Evolutionary conservation across 2,888 invertebrate species (phyloP), one percentile per base, ranked within the genome.

Genomic region (Drosophila setosimentum): DNA sequence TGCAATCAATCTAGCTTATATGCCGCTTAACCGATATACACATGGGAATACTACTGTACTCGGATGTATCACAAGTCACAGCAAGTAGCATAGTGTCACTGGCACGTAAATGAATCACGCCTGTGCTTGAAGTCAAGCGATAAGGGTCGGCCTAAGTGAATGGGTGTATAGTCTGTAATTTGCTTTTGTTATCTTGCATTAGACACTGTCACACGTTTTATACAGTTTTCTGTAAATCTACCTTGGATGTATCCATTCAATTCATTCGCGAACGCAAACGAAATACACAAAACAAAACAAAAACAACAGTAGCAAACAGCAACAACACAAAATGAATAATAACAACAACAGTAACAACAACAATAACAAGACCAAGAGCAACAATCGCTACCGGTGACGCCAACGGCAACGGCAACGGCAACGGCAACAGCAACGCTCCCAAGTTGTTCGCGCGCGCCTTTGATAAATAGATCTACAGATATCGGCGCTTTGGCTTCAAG

Each of bases 401-500:
- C 50, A 67, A 70, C 55, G 63, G 3, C n/a, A n/a, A n/a, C n/a
- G n/a, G n/a, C n/a, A n/a, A n/a, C n/a, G n/a, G 27, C 27, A 61
- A 49, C 42, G 59, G 40, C 32, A 61, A 75, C 68, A 58, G 49
- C 67, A 67, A 70, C 55, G 64, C 59, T 24, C n/a, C n/a, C 16
- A 42, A 58, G 45, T 42, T 33, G 40, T 3, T 7, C 30, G 67
- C 60, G 66, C 50, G 77, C 80, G 71, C 66, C 80, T 63, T 63
- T 68, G 80, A 68, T 78, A 72, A 80, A 78, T 80, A 71, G 53
- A 58, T 68, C 59, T 35, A 61, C 54, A 78, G 71, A 65, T 80
- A 71, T 66, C 53, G 67, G 51, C 57, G 61, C 50, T 60, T 45
- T 48, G 64, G 53, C 58, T 61, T 50, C 37, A 49, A 71, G 70